These are phyloP conservation scores for Aphodius sticticus DNA, from an alignment of 2,888 invertebrate genomes.

Conservation along the genomic window DNA sequence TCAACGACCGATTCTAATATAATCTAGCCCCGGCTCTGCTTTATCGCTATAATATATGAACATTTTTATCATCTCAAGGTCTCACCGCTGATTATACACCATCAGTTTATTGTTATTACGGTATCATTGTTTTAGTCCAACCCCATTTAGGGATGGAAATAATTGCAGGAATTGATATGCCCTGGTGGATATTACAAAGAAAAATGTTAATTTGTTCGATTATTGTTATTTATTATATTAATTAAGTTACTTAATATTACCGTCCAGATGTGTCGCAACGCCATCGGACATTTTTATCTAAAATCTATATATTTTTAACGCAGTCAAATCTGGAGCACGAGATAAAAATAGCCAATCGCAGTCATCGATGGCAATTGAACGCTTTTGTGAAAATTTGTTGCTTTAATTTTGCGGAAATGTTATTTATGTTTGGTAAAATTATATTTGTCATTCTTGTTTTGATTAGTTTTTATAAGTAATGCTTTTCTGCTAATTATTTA, in stretches of 20 bases:
- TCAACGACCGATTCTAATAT: constrained; percentile 49
- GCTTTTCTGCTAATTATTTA: neutral
- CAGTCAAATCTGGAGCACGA: neutral
- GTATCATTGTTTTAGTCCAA: neutral
- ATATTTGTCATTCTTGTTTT: neutral
- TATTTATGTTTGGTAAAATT: neutral
- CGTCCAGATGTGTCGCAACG: neutral
- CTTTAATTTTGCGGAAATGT: neutral
- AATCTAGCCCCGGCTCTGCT: constrained; percentile 12
- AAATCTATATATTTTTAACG: neutral
- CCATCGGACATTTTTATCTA: neutral
- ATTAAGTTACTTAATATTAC: neutral
- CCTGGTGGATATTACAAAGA: too few relatives aligned
- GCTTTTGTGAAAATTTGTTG: neutral
- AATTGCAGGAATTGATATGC: too few relatives aligned
- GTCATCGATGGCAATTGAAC: neutral
- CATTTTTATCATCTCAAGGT: constrained; percentile 26
- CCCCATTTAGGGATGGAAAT: too few relatives aligned
- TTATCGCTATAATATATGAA: constrained; percentile 15
- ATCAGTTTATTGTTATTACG: neutral
- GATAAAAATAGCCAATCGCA: neutral
- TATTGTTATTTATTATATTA: neutral
- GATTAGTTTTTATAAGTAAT: neutral
- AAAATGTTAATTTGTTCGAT: neutral
- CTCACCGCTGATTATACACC: constrained; percentile 10